phyloP scores from a whole-genome alignment of 1,140 invertebrate species.

The Aphaenogaster ashmeadi region DNA sequence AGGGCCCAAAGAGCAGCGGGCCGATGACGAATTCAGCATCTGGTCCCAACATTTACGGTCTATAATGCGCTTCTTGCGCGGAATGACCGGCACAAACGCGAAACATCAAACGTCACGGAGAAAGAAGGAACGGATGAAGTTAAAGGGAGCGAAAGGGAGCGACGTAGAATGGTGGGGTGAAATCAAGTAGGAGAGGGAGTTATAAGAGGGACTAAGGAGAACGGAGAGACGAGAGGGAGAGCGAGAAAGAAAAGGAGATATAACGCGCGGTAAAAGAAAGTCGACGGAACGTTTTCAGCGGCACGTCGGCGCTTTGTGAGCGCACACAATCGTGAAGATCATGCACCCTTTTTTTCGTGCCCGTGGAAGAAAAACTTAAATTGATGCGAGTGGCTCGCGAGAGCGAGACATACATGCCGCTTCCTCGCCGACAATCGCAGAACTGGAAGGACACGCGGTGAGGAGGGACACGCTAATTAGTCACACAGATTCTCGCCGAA shows the following conservation, averaged over 20 bases:
- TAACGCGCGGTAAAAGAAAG: conserved; percentile 75
- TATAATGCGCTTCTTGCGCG: conserved; percentile 83
- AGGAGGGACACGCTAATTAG: conserved; percentile 68
- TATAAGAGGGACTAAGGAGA: conserved; percentile 67
- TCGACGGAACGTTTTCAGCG: conserved; percentile 82
- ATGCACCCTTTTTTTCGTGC: conserved; percentile 81
- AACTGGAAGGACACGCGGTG: conserved; percentile 45
- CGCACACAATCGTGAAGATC: conserved; percentile 84
- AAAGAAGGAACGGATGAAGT: conserved; percentile 69
- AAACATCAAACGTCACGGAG: conserved; percentile 80
- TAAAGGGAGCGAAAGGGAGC: conserved; percentile 59
- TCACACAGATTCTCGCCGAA: conserved; percentile 46
- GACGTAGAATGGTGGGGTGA: conserved; percentile 62
- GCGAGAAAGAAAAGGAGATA: conserved; percentile 59
- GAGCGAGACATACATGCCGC: conserved; percentile 68
- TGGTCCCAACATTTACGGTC: conserved; percentile 82
- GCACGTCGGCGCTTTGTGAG: conserved; percentile 85
- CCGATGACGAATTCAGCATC: conserved; percentile 74
- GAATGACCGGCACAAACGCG: conserved; percentile 78
- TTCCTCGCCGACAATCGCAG: conserved; percentile 51
- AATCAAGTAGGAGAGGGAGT: conserved; percentile 67
- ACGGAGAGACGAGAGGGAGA: conserved; percentile 41
- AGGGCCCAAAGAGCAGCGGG: conserved; percentile 40
- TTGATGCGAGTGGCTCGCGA: conserved; percentile 81
- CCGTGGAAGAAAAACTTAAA: conserved; percentile 82